Base-by-base conservation (phyloP, 2,888 invertebrate species). In the Drosophila niveifrons region DNA sequence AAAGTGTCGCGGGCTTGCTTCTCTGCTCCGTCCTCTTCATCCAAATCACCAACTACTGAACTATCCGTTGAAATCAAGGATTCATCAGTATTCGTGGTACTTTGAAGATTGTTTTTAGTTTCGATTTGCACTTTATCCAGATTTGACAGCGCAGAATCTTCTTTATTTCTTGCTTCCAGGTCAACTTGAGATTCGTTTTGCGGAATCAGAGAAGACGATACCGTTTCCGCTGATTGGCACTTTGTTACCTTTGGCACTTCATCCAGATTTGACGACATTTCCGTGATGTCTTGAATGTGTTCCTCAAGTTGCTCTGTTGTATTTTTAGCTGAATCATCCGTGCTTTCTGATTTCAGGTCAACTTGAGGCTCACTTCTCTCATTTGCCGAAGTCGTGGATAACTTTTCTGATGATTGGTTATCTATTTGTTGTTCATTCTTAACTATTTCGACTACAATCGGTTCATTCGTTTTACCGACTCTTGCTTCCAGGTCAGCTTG, bases 1-100 rank as follows among this genome's bases (percentile, higher is more conserved):
- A 11, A n/a, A 18, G 23, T 34, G 4, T 62, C 28, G 11, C 18
- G 18, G 18, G 17, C 2, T 17, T 17, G 17, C 17, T 2, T 17
- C 17, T 17, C 17, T 17, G 9, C 3, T 31, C 7, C 10, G 28
- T 8, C 2, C 15, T 4, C 47, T 11, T 31, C 9, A 9, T 52
- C n/a, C 11, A 31, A 13, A 29, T 50, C 51, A 39, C 8, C 6
- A 18, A 7, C 34, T 36, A n/a, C 1, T 31, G 68, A 59, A 2
- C 41, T 1, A 39, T 68, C 17, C 11, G 46, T 2, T 31, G 50
- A 15, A 31, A 43, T 17, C 8, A n/a, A 4, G 13, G 36, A 50
- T 4, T 55, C 34, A 31, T 44, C 43, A 18, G 43, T 43, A 17
- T 9, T 34, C 8, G 1, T 8, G 11, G 11, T 8, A 13, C 36